Evolutionary conservation across 2,113 vertebrate species (phyloP).

Genomic region (Rattus rattus): DNA sequence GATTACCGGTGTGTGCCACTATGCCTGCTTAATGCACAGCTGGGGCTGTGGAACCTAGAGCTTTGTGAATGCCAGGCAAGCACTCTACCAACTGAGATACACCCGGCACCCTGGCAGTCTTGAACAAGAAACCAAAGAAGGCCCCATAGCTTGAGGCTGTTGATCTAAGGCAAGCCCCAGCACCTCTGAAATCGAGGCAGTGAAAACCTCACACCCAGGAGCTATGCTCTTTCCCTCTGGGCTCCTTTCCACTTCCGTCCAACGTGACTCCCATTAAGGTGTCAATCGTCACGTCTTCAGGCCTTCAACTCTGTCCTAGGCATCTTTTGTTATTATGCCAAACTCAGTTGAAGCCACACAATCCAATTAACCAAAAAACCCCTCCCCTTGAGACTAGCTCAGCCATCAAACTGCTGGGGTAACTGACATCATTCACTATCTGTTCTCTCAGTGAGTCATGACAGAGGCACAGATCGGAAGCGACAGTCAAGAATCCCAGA

Average conservation of each 20-base stretch:
- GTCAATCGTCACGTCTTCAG: not conserved
- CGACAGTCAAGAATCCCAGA: not conserved
- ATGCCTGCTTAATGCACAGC: no score
- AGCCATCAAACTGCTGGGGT: not conserved
- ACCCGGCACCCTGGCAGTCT: not conserved
- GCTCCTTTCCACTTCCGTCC: not conserved
- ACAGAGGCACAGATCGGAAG: not conserved
- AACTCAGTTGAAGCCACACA: not conserved
- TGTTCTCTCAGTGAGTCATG: not conserved
- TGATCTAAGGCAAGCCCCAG: not conserved
- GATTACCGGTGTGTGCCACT: not conserved
- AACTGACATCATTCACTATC: not conserved
- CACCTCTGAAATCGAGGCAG: not conserved
- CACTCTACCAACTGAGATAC: not conserved
- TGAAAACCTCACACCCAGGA: not conserved
- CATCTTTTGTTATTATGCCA: not conserved
- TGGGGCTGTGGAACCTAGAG: no score
- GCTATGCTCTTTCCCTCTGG: not conserved
- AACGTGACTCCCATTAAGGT: not conserved
- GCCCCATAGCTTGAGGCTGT: not conserved
- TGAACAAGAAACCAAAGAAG: not conserved
- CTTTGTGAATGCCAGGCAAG: not conserved
- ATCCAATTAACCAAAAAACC: constrained; percentile 27
- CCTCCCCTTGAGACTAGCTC: not conserved
- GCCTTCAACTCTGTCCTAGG: not conserved